Base-by-base conservation (phyloP, 2,888 invertebrate genomes). In the Plebejus anna region DNA sequence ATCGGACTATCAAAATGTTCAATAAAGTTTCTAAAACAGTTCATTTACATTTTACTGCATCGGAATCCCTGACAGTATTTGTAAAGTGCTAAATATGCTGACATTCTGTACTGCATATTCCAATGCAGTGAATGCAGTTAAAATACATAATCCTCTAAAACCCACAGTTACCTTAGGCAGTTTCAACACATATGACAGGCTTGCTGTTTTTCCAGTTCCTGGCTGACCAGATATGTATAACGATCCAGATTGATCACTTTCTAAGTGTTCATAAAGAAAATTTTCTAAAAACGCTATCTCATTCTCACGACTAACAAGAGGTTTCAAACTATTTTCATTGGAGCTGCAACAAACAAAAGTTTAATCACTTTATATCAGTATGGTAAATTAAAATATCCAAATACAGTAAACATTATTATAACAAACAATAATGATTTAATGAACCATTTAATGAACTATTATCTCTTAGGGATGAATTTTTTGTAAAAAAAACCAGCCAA, bases 161-260 rank as follows among this genome's bases (percentile, higher is more conserved):
- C 47, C n/a, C 9, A 32, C 72, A 73, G 71, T 86, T 84, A 97
- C 96, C 89, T 96, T 94, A 16, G 96, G 89, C 72, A 95, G 91
- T 59, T 96, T 92, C 77, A 98, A 89, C 77, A 98, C 95, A 80
- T 96, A 95, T 0, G 96, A 96, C 28, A 99, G 91, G 78, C 97
- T 96, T 0, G 98, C 98, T 0, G 99, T 99, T 93, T 99, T 99
- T 1, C 98, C 99, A 0, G 99, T 99, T 5, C 99, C 99, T 0
- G 99, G 99, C 38, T 98, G 98, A 0, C 99, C 99, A 61, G 98
- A 99, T 70, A 99, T 96, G 87, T 99, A 99, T 76, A 99, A 86
- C 28, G 98, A 97, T 0, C 96, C 97, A 0, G 98, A 96, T 55
- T 94, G 94, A 80, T 95, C 92, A 1, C 94, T 92, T 3, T 95